A percentile compares a stretch with the other conserved stretches of the same genome.
Evolutionary conservation across 53 echinoderm and acorn worm species (phyloP).

Genomic region (Henricia sp.): DNA sequence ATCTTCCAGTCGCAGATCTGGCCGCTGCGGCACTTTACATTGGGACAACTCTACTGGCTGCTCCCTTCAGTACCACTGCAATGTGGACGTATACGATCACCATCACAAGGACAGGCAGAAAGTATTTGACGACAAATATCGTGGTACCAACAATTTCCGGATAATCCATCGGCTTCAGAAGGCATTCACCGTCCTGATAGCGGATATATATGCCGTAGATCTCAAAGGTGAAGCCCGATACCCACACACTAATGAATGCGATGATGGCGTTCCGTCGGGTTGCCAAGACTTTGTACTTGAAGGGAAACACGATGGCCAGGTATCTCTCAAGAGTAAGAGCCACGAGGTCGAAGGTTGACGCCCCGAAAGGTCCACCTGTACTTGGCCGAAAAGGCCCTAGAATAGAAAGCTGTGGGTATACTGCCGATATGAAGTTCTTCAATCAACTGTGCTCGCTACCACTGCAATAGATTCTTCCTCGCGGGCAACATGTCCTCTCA

Average conservation of each 20-base stretch:
- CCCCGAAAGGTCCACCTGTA: no score
- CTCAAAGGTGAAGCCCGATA: background rate
- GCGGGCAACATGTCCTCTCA: no score
- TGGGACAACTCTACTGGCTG: background rate
- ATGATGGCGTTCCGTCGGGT: background rate
- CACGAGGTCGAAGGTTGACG: slow-evolving; percentile 27
- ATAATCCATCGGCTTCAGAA: background rate
- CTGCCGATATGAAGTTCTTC: no score
- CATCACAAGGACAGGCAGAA: slow-evolving; percentile 6
- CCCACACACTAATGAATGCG: background rate
- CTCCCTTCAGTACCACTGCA: background rate
- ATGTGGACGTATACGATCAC: slow-evolving; percentile 24
- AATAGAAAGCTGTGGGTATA: no score
- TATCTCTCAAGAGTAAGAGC: slow-evolving; percentile 23
- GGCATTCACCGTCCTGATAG: background rate
- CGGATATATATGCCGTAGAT: background rate
- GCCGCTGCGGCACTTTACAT: background rate
- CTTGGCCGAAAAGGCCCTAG: no score
- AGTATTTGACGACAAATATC: background rate
- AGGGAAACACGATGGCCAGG: slow-evolving; percentile 21
- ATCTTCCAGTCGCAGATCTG: no score
- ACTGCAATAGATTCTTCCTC: no score
- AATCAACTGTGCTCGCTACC: no score
- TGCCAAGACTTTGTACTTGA: background rate
- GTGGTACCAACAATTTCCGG: background rate